phyloP scores from a whole-genome alignment of 2,797 vertebrate genomes.

The Chanos chanos region DNA sequence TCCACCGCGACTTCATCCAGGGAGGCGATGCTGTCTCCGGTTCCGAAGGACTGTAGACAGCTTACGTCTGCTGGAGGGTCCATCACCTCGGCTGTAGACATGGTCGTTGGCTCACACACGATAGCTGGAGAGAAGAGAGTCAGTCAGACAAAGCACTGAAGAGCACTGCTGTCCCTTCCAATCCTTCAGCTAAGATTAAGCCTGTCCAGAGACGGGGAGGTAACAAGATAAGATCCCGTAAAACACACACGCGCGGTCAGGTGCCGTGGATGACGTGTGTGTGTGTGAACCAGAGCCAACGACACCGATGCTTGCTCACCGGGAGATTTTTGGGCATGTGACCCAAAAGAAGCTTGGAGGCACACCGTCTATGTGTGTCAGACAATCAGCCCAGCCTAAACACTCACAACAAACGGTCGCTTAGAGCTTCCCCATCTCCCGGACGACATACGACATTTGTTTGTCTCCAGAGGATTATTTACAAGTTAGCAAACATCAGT shows the following conservation, averaged over 20 bases:
- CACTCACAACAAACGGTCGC: no score
- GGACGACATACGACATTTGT: no score
- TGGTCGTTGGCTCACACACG: constrained; percentile 57
- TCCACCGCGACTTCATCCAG: constrained; percentile 49
- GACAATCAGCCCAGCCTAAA: no score
- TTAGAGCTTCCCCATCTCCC: no score
- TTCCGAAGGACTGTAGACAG: constrained; percentile 50
- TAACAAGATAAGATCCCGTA: not conserved
- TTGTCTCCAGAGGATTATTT: no score
- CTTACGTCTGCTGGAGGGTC: constrained; percentile 46
- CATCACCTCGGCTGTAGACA: constrained; percentile 58
- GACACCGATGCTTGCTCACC: no score
- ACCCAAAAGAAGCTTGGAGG: no score
- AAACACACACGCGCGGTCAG: not conserved
- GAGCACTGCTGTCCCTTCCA: not conserved
- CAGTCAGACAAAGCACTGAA: constrained; percentile 17
- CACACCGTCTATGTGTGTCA: no score
- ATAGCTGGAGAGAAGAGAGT: constrained; percentile 59
- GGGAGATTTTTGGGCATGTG: no score
- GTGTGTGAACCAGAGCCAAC: no score
- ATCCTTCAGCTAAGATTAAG: not conserved
- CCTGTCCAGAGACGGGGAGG: not conserved
- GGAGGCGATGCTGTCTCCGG: constrained; percentile 47
- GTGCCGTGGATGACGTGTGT: not conserved
- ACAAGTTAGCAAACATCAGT: no score